phyloP scores from a whole-genome alignment of 2,888 invertebrate species.

The Buathra laborator region DNA sequence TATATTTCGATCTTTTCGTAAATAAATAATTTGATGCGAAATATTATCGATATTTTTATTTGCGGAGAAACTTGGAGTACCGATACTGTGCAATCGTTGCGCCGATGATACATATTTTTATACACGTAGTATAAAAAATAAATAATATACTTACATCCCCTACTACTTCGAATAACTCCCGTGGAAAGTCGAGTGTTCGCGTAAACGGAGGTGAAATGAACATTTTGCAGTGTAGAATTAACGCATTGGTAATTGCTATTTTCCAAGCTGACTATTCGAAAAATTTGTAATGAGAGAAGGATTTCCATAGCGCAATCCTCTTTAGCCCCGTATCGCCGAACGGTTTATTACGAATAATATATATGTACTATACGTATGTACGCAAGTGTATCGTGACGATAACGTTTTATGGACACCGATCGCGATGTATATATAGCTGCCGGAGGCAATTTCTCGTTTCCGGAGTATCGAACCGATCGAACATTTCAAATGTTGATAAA shows the following conservation, averaged over 20 bases:
- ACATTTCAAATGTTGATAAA: background rate
- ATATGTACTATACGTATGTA: background rate
- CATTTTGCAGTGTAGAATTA: constrained; percentile 18
- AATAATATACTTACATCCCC: background rate
- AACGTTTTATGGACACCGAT: constrained; percentile 11
- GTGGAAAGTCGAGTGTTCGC: constrained; percentile 11
- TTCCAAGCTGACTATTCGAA: constrained; percentile 10
- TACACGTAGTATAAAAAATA: background rate
- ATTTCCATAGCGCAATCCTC: constrained; percentile 17
- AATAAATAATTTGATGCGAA: no score
- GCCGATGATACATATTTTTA: background rate
- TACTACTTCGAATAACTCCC: background rate
- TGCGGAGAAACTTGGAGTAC: no score
- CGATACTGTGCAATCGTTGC: background rate
- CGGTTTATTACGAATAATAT: constrained; percentile 22
- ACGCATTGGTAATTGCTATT: constrained; percentile 30
- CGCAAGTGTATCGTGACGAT: constrained; percentile 1
- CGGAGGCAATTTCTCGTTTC: constrained; percentile 25
- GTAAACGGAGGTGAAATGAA: constrained; percentile 16
- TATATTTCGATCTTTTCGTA: no score
- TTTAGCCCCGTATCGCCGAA: constrained; percentile 14
- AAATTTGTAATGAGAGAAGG: background rate
- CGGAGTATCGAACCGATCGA: constrained; percentile 10
- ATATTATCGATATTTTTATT: no score
- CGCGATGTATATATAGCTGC: background rate